These are phyloP conservation scores for Scotopteryx bipunctaria DNA, from an alignment of 2,888 invertebrate genomes.

Conservation along the genomic window DNA sequence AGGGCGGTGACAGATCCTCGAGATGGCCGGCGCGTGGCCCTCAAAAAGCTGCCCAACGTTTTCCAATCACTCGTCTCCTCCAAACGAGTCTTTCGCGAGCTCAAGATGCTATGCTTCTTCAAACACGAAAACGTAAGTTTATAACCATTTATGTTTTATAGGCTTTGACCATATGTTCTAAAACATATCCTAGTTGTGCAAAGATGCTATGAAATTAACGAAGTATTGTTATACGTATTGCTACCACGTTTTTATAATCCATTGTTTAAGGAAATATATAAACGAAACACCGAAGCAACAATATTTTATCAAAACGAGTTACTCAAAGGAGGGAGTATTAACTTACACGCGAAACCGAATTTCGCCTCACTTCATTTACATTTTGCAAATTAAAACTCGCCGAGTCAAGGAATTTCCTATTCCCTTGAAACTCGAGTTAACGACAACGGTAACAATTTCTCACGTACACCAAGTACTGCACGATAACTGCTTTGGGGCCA, in stretches of 20 bases:
- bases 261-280: neutral
- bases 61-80: slow-evolving; percentile 99
- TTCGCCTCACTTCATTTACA: slow-evolving; percentile 28
- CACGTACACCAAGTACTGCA: slow-evolving; percentile 26
- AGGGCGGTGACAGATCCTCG: slow-evolving; percentile 99
- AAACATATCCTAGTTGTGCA: too few relatives aligned
- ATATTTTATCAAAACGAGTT: neutral
- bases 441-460: slow-evolving; percentile 24
- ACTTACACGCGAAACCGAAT: slow-evolving; percentile 16
- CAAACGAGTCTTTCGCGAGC: slow-evolving; percentile 98
- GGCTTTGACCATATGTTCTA: neutral
- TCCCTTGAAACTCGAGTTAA: slow-evolving; percentile 32
- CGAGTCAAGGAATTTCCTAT: slow-evolving; percentile 29
- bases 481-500: slow-evolving; percentile 31
- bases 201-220: too few relatives aligned
- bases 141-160: neutral
- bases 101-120: slow-evolving; percentile 99
- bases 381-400: slow-evolving; percentile 31
- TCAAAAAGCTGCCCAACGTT: slow-evolving; percentile 99
- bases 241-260: neutral
- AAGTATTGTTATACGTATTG: neutral
- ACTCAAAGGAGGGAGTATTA: slow-evolving; percentile 10
- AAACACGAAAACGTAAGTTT: slow-evolving; percentile 99
- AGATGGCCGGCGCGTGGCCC: slow-evolving; percentile 98
- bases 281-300: neutral